Evolutionary conservation across 2,888 invertebrate genomes (phyloP).

Genomic region (Nymphalis polychloros): DNA sequence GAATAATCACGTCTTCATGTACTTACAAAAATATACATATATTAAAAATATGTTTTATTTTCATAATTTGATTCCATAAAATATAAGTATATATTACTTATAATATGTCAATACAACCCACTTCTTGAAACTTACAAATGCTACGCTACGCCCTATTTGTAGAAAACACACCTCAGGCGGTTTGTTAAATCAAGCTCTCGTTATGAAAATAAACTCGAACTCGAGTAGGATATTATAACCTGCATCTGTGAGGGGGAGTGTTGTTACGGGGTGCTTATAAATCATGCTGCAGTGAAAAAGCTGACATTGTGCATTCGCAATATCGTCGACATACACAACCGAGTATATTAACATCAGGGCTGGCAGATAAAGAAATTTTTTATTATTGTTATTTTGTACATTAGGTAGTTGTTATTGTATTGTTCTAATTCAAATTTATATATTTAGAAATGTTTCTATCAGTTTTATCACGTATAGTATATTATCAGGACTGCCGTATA

Average conservation of each 20-base stretch:
- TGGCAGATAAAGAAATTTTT: not conserved
- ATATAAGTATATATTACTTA: too few species aligned
- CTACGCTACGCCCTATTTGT: not conserved
- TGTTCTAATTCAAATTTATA: too few species aligned
- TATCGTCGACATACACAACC: conserved; percentile 22
- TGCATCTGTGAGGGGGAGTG: conserved; percentile 23
- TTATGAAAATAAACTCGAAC: conserved; percentile 30
- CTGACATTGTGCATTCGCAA: conserved; percentile 25
- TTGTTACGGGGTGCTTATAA: conserved; percentile 24
- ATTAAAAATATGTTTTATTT: too few species aligned
- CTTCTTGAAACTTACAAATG: too few species aligned
- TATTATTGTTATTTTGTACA: not conserved
- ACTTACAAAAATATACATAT: not conserved
- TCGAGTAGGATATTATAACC: conserved; percentile 23
- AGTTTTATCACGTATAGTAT: too few species aligned
- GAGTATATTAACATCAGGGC: not conserved
- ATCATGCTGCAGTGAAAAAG: conserved; percentile 30
- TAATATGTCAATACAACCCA: too few species aligned
- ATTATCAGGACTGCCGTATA: too few species aligned
- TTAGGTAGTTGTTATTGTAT: not conserved
- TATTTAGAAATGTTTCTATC: too few species aligned
- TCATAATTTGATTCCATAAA: too few species aligned
- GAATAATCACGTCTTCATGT: not conserved
- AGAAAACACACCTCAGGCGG: conserved; percentile 3
- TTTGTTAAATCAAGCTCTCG: conserved; percentile 27